These are phyloP conservation scores for Thalassaphorura encarpata DNA, from an alignment of 1,140 invertebrate genomes.

Conservation along the genomic window DNA sequence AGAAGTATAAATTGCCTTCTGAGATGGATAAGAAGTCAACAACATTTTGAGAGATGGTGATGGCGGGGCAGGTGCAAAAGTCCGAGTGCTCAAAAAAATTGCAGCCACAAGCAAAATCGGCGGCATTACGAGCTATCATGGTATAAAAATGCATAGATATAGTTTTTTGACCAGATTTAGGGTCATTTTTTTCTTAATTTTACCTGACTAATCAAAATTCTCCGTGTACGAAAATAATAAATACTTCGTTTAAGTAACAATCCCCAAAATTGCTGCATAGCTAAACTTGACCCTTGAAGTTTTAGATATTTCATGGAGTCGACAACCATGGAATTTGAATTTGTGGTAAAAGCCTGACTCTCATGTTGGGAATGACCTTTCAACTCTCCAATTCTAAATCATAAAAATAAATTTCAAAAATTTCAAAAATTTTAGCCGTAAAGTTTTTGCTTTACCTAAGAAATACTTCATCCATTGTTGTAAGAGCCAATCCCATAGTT, in stretches of 20 bases:
- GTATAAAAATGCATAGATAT: not conserved
- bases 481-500: conserved; percentile 27
- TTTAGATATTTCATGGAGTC: no score
- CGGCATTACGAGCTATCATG: conserved; percentile 20
- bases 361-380: no score
- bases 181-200: not conserved
- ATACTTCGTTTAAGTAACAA: not conserved
- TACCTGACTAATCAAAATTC: not conserved
- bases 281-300: no score
- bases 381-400: conserved; percentile 12
- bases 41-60: conserved; percentile 21
- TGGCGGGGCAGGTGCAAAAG: not conserved
- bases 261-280: not conserved
- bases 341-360: no score
- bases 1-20: conserved; percentile 16
- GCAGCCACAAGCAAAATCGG: conserved; percentile 21
- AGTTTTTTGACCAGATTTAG: not conserved
- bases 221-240: not conserved
- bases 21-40: conserved; percentile 18
- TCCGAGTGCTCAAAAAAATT: conserved; percentile 14
- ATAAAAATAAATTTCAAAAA: no score
- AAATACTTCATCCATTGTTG: conserved; percentile 34
- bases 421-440: not conserved
- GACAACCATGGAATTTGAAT: no score
- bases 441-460: conserved; percentile 1